These are phyloP conservation scores for Psophia crepitans DNA, from an alignment of 2,113 vertebrate genomes.

Conservation along the genomic window DNA sequence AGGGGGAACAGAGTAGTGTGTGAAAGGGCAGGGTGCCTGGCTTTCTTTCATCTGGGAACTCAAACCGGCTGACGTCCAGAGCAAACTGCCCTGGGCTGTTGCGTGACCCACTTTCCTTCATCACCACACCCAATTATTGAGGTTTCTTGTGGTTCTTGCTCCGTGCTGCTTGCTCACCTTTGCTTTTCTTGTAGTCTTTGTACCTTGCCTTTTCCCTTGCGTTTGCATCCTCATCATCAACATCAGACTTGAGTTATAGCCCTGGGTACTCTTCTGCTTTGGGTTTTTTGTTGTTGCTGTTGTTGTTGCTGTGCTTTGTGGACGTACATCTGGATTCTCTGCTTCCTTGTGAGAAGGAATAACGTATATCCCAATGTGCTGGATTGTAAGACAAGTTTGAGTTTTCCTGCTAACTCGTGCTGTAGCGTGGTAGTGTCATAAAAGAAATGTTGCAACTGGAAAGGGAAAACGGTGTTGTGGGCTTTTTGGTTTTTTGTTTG, in stretches of 20 bases:
- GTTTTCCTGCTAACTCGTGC: background rate
- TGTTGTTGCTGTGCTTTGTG: background rate
- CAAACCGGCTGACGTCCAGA: slow-evolving; percentile 16
- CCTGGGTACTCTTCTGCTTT: background rate
- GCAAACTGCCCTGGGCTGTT: slow-evolving; percentile 69
- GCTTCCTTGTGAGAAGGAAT: background rate
- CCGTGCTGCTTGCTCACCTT: background rate
- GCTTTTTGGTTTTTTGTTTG: background rate
- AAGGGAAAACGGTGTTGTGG: background rate
- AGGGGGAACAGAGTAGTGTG: background rate
- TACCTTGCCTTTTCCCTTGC: background rate
- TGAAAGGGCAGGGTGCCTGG: background rate
- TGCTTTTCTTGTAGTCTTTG: background rate
- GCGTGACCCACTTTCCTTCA: slow-evolving; percentile 76
- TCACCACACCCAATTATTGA: slow-evolving; percentile 69
- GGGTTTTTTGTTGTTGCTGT: background rate
- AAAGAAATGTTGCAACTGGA: background rate
- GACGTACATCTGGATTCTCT: background rate
- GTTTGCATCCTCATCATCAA: background rate
- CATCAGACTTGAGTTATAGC: background rate
- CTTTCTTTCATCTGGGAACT: slow-evolving; percentile 14
- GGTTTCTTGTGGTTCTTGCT: slow-evolving; percentile 34
- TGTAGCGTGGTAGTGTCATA: background rate
- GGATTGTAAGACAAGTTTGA: background rate
- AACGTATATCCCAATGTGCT: background rate